phyloP scores from a whole-genome alignment of 1,140 invertebrate genomes.

The Formica exsecta region DNA sequence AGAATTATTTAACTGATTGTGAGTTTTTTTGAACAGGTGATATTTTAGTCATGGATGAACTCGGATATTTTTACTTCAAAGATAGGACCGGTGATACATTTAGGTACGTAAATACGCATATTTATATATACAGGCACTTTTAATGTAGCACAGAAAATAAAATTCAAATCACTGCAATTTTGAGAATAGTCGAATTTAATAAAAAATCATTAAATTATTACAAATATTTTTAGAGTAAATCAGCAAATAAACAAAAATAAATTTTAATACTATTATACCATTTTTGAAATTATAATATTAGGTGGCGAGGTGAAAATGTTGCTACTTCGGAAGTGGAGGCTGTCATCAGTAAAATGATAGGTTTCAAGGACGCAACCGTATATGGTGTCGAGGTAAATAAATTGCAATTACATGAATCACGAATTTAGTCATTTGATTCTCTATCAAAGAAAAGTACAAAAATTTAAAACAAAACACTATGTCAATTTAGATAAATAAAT shows the following conservation, averaged over 20 bases:
- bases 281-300: slow-evolving; percentile 83
- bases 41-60: slow-evolving; percentile 95
- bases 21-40: slow-evolving; percentile 89
- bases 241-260: background rate
- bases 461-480: background rate
- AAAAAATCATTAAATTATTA: background rate
- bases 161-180: background rate
- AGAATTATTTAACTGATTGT: slow-evolving; percentile 5
- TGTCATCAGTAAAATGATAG: slow-evolving; percentile 93
- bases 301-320: slow-evolving; percentile 98
- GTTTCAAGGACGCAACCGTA: slow-evolving; percentile 91
- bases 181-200: background rate
- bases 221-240: background rate
- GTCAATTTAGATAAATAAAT: background rate
- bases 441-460: background rate
- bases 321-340: slow-evolving; percentile 98
- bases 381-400: slow-evolving; percentile 94
- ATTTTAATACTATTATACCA: slow-evolving; percentile 1
- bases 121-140: background rate
- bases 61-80: slow-evolving; percentile 97
- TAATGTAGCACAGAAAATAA: background rate
- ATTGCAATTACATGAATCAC: background rate
- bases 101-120: slow-evolving; percentile 85
- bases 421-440: background rate
- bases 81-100: slow-evolving; percentile 98